Conservation (phyloP, 92 coral and sea anemone species). For the Epizoanthus stellaris region DNA sequence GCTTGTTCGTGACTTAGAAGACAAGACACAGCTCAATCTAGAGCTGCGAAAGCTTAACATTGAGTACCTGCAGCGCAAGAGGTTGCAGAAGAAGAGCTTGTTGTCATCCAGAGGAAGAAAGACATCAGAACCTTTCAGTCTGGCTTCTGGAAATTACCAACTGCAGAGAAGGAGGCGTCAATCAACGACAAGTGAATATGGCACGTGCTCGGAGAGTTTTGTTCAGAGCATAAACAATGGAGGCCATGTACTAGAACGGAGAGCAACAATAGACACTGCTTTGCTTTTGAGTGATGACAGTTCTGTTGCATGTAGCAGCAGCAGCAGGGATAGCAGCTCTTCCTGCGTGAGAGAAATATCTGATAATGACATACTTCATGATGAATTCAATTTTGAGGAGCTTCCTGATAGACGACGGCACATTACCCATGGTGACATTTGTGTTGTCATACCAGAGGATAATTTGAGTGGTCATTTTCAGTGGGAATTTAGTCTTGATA, state of each 20-base stretch:
- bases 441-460: conserved; percentile 87
- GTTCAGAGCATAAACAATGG: conserved; percentile 50
- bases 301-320: conserved; percentile 33
- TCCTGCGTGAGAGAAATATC: conserved; percentile 54
- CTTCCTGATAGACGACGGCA: conserved; percentile 65
- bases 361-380: conserved; percentile 48
- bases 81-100: conserved; percentile 35
- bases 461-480: conserved; percentile 85
- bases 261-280: conserved; percentile 27
- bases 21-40: conserved; percentile 58
- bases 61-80: conserved; percentile 56
- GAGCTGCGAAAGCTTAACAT: conserved; percentile 74
- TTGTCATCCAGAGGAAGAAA: conserved; percentile 50
- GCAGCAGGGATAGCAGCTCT: conserved; percentile 34
- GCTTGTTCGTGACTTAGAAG: conserved; percentile 68
- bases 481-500: conserved; percentile 81
- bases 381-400: conserved; percentile 48
- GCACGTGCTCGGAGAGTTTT: conserved; percentile 69
- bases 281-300: conserved; percentile 21
- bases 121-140: conserved; percentile 65
- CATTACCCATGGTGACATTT: conserved; percentile 85
- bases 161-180: conserved; percentile 39
- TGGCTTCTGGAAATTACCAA: conserved; percentile 57
- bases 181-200: conserved; percentile 84
- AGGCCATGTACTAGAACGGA: conserved; percentile 43